Percentiles rank a stretch among this genome's conserved stretches.
phyloP scores from a whole-genome alignment of 2,113 vertebrate genomes.

The Telmatochromis brichardi region DNA sequence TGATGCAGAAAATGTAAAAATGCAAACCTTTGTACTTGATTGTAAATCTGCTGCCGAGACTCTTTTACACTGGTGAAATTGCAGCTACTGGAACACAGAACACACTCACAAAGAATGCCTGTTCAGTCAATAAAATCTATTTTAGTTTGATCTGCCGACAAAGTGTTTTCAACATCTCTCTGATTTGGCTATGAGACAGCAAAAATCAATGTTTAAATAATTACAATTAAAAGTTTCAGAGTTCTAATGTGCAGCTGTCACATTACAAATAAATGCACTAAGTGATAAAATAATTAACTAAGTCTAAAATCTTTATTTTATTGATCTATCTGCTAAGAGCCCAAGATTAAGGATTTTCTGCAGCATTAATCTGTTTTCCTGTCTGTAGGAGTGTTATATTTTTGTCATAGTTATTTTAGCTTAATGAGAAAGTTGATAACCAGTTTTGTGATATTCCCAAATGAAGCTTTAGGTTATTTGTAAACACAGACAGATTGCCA shows the following conservation, averaged over 20 bases:
- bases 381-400: neutral
- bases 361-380: neutral
- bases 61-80: neutral
- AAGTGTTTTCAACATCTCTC: neutral
- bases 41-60: neutral
- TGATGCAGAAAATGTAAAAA: neutral
- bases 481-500: neutral
- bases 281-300: neutral
- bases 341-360: neutral
- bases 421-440: neutral
- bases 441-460: accelerated
- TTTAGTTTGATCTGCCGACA: neutral
- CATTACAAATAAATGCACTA: neutral
- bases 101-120: accelerated
- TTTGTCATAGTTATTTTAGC: neutral
- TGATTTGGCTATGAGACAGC: neutral
- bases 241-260: neutral
- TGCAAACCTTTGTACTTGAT: neutral
- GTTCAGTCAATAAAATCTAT: accelerated
- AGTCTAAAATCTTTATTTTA: neutral
- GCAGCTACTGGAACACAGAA: neutral
- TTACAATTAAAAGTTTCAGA: neutral
- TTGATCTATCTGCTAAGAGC: neutral
- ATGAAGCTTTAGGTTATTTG: neutral
- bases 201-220: neutral